Evolutionary conservation across 2,797 vertebrate genomes (phyloP), one percentile per base, ranked within the genome.

Genomic region (Buceros bicornis): DNA sequence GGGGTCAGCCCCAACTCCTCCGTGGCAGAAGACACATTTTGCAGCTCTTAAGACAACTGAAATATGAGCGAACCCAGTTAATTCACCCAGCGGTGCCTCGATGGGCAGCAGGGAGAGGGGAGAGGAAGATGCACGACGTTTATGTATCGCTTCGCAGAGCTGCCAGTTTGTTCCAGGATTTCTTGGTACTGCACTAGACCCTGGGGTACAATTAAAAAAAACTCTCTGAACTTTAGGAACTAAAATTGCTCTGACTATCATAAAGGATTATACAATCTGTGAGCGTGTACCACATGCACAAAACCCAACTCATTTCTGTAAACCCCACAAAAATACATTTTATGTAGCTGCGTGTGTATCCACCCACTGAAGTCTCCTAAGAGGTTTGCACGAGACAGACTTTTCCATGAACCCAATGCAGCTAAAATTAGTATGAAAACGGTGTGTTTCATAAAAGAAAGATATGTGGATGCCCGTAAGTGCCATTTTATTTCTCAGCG

Each of bases 401-500:
- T 96, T 96, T 91, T 95, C 82, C 56, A 60, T 97, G 97, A 98
- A 98, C 98, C 96, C 97, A 84, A 47, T 93, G 91, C 94, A 84
- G 94, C 97, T 97, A 98, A 98, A 98, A 98, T 98, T 98, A 98
- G 98, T 98, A 97, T 98, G 97, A 98, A 98, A 98, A 98, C 95
- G 97, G 98, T 95, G 96, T 97, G 97, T 98, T 98, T 97, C 86
- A 97, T 98, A 97, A 98, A 98, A 98, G 98, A 97, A 97, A 97
- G 97, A 97, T 97, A 97, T 98, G 97, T 98, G 97, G 98, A 97
- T 97, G 97, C 98, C 98, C 94, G 91, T 98, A 98, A 98, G 98
- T 98, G 98, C 98, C 97, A 98, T 98, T 98, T 98, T 98, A 98
- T 98, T 98, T 98, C 98, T 98, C 97, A 97, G 98, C 94, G 97